These are phyloP conservation scores for Rhea americana DNA, from an alignment of 2,113 vertebrate genomes.

Conservation along the genomic window DNA sequence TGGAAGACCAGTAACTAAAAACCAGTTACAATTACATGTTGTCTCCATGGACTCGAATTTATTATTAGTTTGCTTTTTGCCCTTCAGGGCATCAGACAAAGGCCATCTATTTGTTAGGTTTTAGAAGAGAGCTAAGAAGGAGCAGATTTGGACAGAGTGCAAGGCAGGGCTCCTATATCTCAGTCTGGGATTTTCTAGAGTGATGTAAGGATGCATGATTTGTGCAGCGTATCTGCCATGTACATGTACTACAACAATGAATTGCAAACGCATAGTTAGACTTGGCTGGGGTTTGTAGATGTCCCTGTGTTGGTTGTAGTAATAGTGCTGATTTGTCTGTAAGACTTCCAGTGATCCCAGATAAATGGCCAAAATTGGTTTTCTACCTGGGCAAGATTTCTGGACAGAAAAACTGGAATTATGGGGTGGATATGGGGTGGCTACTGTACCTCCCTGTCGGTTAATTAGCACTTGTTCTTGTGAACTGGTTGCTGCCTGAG, in stretches of 20 bases:
- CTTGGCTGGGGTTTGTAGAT: not conserved
- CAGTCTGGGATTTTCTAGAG: not conserved
- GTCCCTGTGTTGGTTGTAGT: not conserved
- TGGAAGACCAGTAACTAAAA: conserved; percentile 48
- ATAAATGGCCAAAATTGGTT: not conserved
- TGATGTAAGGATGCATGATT: not conserved
- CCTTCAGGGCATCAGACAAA: conserved; percentile 42
- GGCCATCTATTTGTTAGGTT: conserved; percentile 34
- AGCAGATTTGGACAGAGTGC: not conserved
- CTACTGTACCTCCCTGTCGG: not conserved
- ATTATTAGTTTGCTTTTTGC: conserved; percentile 47
- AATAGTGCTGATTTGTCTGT: not conserved
- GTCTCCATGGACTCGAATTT: conserved; percentile 44
- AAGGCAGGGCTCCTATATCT: not conserved
- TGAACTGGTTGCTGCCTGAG: not conserved
- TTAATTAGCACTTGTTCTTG: not conserved
- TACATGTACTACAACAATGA: not conserved
- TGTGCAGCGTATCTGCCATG: not conserved
- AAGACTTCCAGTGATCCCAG: not conserved
- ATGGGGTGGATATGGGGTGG: not conserved
- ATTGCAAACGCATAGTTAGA: not conserved
- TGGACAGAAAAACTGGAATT: not conserved
- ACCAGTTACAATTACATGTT: conserved; percentile 27
- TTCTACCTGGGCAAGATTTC: not conserved
- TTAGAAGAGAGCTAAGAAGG: not conserved